These are phyloP conservation scores for human DNA, from an alignment of 2,113 vertebrate genomes.

Conservation along the genomic window GRCh38 chr2:160505001-160505500, in stretches of 20 bases:
- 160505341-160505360: neutral
- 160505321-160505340: constrained; percentile 3
- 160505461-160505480: constrained; percentile 45
- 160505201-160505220: neutral
- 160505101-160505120: neutral
- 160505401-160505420: constrained; percentile 61
- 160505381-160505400: neutral
- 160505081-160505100: neutral
- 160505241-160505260: neutral
- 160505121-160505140: constrained; percentile 20
- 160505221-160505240: neutral
- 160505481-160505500: constrained; percentile 67
- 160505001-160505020: constrained; percentile 26
- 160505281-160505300: neutral
- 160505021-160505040: neutral
- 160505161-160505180: constrained; percentile 24
- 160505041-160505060: neutral
- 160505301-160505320: neutral
- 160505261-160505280: constrained; percentile 36
- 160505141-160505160: neutral
- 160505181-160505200: neutral
- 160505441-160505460: constrained; percentile 57
- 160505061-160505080: constrained; percentile 28
- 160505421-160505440: neutral
- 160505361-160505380: neutral